Conservation (phyloP, 1,140 invertebrate genomes). For the Harpegnathos saltator region DNA sequence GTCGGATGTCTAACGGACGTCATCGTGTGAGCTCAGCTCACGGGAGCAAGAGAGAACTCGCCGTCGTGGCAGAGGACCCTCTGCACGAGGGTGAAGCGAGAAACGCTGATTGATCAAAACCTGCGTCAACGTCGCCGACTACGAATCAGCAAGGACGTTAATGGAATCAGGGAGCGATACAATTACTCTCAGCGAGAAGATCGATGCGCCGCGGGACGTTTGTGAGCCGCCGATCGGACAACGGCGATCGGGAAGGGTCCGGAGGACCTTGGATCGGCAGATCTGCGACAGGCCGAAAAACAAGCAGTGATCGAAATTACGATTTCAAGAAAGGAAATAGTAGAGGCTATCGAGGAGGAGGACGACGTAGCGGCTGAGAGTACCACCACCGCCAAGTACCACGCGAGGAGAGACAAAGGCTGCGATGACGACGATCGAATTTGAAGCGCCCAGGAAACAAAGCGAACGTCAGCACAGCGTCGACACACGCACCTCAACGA, state of each 20-base stretch:
- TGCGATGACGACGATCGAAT: conserved; percentile 3
- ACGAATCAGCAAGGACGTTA: conserved; percentile 26
- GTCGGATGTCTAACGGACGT: too few species aligned
- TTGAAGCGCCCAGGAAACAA: conserved; percentile 11
- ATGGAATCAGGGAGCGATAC: conserved; percentile 30
- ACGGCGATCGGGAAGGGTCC: not conserved
- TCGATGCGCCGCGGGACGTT: conserved; percentile 9
- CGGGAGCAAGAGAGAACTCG: too few species aligned
- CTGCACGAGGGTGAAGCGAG: not conserved
- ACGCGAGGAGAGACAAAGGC: not conserved
- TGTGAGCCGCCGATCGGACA: not conserved
- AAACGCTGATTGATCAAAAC: conserved; percentile 5
- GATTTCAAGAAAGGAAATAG: conserved; percentile 7
- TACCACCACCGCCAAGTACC: not conserved
- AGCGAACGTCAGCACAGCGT: not conserved
- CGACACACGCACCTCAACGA: not conserved
- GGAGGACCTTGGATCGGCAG: not conserved
- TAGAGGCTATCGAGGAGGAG: not conserved
- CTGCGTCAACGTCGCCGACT: conserved; percentile 19
- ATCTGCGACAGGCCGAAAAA: not conserved
- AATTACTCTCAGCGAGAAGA: not conserved
- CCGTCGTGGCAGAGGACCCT: too few species aligned
- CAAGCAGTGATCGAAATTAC: not conserved
- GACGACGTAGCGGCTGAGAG: not conserved
- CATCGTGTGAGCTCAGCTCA: not conserved